Evolutionary conservation across 1,140 invertebrate genomes (phyloP).

Genomic region (Amphibalanus amphitrite): DNA sequence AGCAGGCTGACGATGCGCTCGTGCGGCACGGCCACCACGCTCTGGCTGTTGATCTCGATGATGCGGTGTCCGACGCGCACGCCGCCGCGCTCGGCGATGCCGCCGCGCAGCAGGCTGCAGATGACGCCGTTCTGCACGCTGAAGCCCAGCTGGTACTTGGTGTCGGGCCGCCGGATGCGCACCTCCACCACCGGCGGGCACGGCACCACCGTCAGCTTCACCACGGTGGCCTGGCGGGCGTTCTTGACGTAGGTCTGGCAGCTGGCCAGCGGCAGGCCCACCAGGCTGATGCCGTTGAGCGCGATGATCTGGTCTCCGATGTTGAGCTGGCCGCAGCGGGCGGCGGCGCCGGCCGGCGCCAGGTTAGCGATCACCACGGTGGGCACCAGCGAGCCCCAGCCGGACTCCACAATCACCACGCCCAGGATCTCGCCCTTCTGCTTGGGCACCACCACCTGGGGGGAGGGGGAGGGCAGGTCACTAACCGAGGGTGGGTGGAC

Average conservation of each 20-base stretch:
- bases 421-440: slow-evolving; percentile 94
- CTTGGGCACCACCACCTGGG: slow-evolving; percentile 90
- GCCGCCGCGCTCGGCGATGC: slow-evolving; percentile 94
- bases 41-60: slow-evolving; percentile 98
- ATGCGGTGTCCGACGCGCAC: slow-evolving; percentile 97
- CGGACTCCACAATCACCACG: slow-evolving; percentile 97
- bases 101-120: slow-evolving; percentile 89
- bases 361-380: slow-evolving; percentile 98
- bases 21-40: slow-evolving; percentile 96
- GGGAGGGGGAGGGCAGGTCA: too few relatives aligned
- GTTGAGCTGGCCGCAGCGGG: slow-evolving; percentile 90
- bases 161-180: slow-evolving; percentile 95
- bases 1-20: slow-evolving; percentile 98
- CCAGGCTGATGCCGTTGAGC: slow-evolving; percentile 94
- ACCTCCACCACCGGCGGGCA: slow-evolving; percentile 99
- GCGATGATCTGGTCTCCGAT: slow-evolving; percentile 99
- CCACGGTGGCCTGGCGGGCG: slow-evolving; percentile 90
- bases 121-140: slow-evolving; percentile 99
- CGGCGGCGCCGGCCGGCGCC: slow-evolving; percentile 87
- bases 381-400: slow-evolving; percentile 98
- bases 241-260: slow-evolving; percentile 99
- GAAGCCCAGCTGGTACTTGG: slow-evolving; percentile 98
- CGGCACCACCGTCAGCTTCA: slow-evolving; percentile 95
- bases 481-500: too few relatives aligned
- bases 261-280: slow-evolving; percentile 88